A percentile compares a stretch with the other conserved stretches of the same genome.
These are phyloP conservation scores for Collichthys lucidus DNA, from an alignment of 2,113 vertebrate species.

Conservation along the genomic window DNA sequence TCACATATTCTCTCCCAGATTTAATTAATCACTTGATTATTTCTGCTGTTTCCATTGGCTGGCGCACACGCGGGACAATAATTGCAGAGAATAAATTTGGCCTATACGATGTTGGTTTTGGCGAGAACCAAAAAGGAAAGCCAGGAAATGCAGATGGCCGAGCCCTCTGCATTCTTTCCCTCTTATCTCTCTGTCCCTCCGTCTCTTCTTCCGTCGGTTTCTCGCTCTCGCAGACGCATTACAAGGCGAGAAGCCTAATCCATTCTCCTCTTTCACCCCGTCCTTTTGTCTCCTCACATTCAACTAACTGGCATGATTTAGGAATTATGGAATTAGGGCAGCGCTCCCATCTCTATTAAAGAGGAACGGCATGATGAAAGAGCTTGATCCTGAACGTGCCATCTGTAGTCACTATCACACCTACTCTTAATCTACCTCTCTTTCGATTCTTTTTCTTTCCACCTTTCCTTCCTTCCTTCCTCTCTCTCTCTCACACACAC, in stretches of 20 bases:
- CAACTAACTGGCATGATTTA: constrained; percentile 78
- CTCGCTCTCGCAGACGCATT: constrained; percentile 51
- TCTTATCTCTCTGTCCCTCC: constrained; percentile 21
- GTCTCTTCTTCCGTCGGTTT: constrained; percentile 57
- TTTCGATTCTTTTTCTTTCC: constrained; percentile 37
- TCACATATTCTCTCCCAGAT: constrained; percentile 38
- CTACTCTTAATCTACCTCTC: constrained; percentile 61
- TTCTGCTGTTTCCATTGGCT: constrained; percentile 64
- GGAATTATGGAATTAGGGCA: constrained; percentile 84
- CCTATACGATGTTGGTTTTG: constrained; percentile 71
- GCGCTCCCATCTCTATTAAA: constrained; percentile 78
- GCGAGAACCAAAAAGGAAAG: constrained; percentile 58
- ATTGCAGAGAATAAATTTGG: constrained; percentile 64
- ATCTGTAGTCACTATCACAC: constrained; percentile 75
- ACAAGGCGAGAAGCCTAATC: constrained; percentile 67
- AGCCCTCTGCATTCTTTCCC: constrained; percentile 39
- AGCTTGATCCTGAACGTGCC: constrained; percentile 77
- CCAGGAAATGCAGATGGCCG: constrained; percentile 75
- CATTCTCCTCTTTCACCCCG: constrained; percentile 55
- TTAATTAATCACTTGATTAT: constrained; percentile 75
- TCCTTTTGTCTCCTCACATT: constrained; percentile 73
- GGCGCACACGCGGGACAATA: constrained; percentile 48
- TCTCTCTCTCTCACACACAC: constrained; percentile 14
- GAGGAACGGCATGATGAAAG: constrained; percentile 79
- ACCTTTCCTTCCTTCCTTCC: not conserved